Conservation (phyloP, 53 echinoderm and acorn worm species). For the Antedon mediterranea region DNA sequence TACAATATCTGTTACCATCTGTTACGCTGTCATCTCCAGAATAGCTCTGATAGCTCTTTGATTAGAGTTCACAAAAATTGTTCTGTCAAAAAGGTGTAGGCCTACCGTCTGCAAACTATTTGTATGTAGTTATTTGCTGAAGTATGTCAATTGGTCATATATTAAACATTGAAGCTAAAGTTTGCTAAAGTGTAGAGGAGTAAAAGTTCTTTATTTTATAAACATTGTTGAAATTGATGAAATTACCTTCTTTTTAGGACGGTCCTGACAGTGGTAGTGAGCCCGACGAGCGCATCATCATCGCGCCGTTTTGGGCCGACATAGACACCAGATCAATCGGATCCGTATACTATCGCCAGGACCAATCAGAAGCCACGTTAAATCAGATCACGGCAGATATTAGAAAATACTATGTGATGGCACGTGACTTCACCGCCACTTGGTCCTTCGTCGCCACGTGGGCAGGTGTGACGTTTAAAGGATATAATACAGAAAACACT, state of each 20-base stretch:
- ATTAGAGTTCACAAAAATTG: too few relatives aligned
- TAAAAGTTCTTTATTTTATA: too few relatives aligned
- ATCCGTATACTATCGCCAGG: slow-evolving; percentile 13
- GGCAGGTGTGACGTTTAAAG: slow-evolving; percentile 47
- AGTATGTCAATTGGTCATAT: too few relatives aligned
- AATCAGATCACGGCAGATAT: slow-evolving; percentile 21
- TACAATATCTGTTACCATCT: too few relatives aligned
- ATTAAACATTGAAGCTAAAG: too few relatives aligned
- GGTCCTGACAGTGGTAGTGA: not conserved
- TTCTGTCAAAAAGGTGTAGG: too few relatives aligned
- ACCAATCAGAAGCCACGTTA: not conserved
- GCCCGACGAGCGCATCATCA: slow-evolving; percentile 7
- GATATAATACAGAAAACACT: not conserved
- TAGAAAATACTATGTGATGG: slow-evolving; percentile 24
- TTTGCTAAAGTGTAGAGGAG: too few relatives aligned
- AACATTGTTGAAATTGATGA: too few relatives aligned
- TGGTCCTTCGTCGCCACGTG: slow-evolving; percentile 56
- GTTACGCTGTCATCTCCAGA: too few relatives aligned
- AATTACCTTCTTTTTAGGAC: not conserved
- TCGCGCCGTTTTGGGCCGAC: slow-evolving; percentile 27
- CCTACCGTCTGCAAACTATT: too few relatives aligned
- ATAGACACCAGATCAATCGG: slow-evolving; percentile 1
- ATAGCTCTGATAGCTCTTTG: too few relatives aligned
- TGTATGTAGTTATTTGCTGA: too few relatives aligned
- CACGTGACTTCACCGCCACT: slow-evolving; percentile 30